Evolutionary conservation across 2,113 vertebrate species (phyloP), one percentile per base, ranked within the genome.

Genomic region (Eleginops maclovinus): DNA sequence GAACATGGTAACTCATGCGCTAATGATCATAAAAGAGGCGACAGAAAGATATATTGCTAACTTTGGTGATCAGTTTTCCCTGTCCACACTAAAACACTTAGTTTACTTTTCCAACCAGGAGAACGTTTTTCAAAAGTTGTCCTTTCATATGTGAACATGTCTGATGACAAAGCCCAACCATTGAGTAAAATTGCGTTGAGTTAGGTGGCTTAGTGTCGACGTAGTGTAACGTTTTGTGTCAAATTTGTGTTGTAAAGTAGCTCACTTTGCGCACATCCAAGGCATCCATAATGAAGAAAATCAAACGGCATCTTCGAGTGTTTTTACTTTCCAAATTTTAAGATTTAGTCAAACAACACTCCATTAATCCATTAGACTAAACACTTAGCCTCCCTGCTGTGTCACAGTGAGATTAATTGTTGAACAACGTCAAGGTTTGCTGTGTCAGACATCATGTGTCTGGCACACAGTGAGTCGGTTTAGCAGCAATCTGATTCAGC

Each of bases 391-490:
- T 31, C 21, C 9, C n/a, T 2, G 0, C 64, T 19, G 19, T 28
- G 53, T 63, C 43, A 43, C 28, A 47, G 53, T 59, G 46, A 72
- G 59, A 71, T 9, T 9, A 43, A 17, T 64, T 71, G 40, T 26
- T 43, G 43, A 59, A 63, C 51, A 59, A 49, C 44, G 9, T 49
- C 24, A 46, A 24, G 15, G 22, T 63, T 77, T 40, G 56, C 72
- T 28, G 72, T 28, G 28, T 63, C 44, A 69, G 22, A 64, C 28
- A 71, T 75, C 41, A 15, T 13, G 16, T 71, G 65, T 65, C 41
- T 59, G 16, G 59, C 54, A 24, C 64, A 69, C 16, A 19, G 21
- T 69, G 49, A 76, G 65, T 67, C 36, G 62, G 17, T 64, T 55
- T 24, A 55, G 58, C 40, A 63, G 12, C 41, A 40, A 7, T 56